These are phyloP conservation scores for Tenualosa thibaudeaui DNA, from an alignment of 2,797 vertebrate species.

Conservation along the genomic window DNA sequence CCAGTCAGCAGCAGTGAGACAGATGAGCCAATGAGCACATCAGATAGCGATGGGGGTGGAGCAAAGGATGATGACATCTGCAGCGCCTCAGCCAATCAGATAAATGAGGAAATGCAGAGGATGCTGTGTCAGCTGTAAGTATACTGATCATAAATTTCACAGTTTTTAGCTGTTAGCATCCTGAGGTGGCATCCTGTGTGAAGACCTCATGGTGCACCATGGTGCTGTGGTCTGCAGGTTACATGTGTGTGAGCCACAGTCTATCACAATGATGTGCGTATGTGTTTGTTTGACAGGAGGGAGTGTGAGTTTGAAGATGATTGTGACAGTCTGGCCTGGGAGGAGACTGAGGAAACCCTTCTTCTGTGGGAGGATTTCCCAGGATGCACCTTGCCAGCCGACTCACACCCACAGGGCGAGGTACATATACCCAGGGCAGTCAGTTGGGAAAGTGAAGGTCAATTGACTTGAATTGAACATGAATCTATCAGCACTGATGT, in stretches of 20 bases:
- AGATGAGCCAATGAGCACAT: constrained; percentile 86
- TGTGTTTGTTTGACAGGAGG: constrained; percentile 67
- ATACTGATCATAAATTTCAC: background rate
- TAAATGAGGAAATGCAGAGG: constrained; percentile 98
- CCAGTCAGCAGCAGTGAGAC: constrained; percentile 80
- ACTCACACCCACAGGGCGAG: constrained; percentile 3
- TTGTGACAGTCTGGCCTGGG: constrained; percentile 97
- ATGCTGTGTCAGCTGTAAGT: constrained; percentile 97
- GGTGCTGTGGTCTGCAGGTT: background rate
- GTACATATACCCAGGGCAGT: background rate
- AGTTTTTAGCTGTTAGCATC: background rate
- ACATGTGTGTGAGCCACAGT: background rate
- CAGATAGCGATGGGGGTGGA: constrained; percentile 83
- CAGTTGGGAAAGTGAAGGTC: background rate
- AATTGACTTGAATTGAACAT: background rate
- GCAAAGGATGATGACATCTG: constrained; percentile 84
- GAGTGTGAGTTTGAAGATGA: constrained; percentile 98
- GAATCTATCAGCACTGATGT: background rate
- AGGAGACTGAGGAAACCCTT: constrained; percentile 95
- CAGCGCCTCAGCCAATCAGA: constrained; percentile 88
- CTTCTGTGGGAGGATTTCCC: constrained; percentile 98
- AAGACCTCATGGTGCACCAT: background rate
- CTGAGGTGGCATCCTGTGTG: background rate
- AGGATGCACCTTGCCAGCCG: constrained; percentile 73
- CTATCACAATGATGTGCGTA: background rate